Conservation (phyloP, 2,797 vertebrate genomes). For the Lacerta agilis region DNA sequence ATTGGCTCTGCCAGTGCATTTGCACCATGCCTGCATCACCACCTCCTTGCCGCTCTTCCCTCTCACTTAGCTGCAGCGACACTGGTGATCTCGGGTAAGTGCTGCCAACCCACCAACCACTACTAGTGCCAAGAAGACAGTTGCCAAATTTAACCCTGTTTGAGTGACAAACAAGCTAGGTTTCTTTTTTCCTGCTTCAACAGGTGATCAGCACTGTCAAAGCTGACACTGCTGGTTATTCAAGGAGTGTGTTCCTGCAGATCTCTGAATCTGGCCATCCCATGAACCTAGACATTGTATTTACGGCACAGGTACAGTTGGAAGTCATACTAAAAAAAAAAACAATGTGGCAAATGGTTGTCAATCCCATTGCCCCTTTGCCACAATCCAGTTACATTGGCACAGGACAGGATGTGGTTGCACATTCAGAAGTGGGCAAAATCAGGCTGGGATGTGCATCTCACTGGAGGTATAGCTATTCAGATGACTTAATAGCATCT, state of each 20-base stretch:
- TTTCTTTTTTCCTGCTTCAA: background rate
- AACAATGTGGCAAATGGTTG: background rate
- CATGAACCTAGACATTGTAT: background rate
- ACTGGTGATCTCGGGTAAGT: too few relatives aligned
- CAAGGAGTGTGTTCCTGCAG: background rate
- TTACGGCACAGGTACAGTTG: background rate
- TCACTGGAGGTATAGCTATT: too few relatives aligned
- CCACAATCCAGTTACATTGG: background rate
- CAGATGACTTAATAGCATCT: background rate
- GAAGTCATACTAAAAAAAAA: background rate
- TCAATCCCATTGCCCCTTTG: background rate
- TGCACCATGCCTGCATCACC: too few relatives aligned
- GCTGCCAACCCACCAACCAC: too few relatives aligned
- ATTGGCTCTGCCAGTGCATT: too few relatives aligned
- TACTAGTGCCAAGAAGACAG: background rate
- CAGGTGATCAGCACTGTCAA: background rate
- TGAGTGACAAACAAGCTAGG: background rate
- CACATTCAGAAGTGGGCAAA: background rate
- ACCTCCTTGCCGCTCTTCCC: too few relatives aligned
- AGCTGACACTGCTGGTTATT: background rate
- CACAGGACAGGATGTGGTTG: background rate
- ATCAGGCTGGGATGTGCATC: background rate
- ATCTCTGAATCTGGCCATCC: background rate
- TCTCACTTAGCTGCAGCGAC: too few relatives aligned
- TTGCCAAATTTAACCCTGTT: background rate